Percentiles rank a stretch among this genome's conserved stretches.
phyloP scores from a whole-genome alignment of 2,888 invertebrate genomes.

The Polydrusus tereticollis region DNA sequence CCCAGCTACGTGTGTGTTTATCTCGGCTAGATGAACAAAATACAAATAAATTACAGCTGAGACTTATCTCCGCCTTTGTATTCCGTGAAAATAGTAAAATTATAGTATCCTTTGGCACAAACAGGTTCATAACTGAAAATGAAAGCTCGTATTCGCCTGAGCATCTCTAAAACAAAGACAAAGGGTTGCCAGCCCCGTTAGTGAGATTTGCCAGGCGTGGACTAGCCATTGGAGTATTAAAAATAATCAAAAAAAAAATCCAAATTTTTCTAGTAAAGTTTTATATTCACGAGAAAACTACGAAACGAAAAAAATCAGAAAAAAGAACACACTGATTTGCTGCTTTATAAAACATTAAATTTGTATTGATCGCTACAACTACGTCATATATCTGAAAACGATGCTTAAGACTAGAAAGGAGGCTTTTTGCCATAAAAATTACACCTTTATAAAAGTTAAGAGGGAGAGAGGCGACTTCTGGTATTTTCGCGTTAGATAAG shows the following conservation, averaged over 20 bases:
- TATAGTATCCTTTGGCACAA: slow-evolving; percentile 28
- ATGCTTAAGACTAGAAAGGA: no score
- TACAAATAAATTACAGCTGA: neutral
- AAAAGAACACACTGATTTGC: no score
- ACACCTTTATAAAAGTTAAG: no score
- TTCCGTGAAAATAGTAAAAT: slow-evolving; percentile 8
- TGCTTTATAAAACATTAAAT: no score
- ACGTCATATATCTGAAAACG: no score
- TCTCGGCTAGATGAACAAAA: no score
- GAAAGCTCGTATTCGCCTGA: slow-evolving; percentile 19
- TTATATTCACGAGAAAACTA: neutral
- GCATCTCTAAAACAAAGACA: slow-evolving; percentile 37
- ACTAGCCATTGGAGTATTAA: neutral
- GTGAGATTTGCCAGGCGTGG: slow-evolving; percentile 19
- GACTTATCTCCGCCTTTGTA: neutral
- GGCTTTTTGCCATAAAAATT: no score
- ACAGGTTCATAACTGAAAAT: slow-evolving; percentile 28
- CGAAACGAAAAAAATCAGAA: no score
- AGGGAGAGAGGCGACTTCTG: no score
- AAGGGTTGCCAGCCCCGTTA: slow-evolving; percentile 46
- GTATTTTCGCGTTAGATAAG: no score
- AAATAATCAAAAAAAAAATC: neutral
- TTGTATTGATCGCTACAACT: no score
- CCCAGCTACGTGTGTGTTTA: no score
- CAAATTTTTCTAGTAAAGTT: neutral